Evolutionary conservation across 2,888 invertebrate species (phyloP).

Genomic region (Chironomus tentans): DNA sequence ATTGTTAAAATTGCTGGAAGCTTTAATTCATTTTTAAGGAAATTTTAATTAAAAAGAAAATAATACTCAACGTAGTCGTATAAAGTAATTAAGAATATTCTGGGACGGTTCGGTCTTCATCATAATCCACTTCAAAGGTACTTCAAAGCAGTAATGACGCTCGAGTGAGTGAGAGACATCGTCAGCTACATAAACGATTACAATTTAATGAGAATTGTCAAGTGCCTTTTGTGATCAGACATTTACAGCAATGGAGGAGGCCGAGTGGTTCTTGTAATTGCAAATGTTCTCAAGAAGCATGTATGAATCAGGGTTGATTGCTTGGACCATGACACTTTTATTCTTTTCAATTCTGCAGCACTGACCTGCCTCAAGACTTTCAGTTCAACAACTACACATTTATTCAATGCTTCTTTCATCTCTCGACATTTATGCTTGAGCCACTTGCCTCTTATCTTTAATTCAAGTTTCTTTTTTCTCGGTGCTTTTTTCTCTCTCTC

Average conservation of each 20-base stretch:
- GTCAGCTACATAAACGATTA: not conserved
- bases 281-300: not conserved
- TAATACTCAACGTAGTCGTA: no score
- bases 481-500: not conserved
- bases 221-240: not conserved
- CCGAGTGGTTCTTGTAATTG: conserved; percentile 14
- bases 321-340: not conserved
- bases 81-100: no score
- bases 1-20: no score
- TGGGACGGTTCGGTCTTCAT: no score
- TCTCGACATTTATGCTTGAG: not conserved
- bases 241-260: not conserved
- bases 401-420: not conserved
- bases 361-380: conserved; percentile 1
- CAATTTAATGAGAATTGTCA: not conserved
- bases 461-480: not conserved
- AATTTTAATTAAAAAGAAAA: no score
- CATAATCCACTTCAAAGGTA: no score
- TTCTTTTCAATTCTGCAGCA: not conserved
- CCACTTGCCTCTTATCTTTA: conserved; percentile 16
- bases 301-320: conserved; percentile 6
- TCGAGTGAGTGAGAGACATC: no score
- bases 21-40: no score
- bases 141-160: no score
- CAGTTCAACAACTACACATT: not conserved